Evolutionary conservation across 2,888 invertebrate genomes (phyloP), one percentile per base, ranked within the genome.

Genomic region (Coecobrya sp.): DNA sequence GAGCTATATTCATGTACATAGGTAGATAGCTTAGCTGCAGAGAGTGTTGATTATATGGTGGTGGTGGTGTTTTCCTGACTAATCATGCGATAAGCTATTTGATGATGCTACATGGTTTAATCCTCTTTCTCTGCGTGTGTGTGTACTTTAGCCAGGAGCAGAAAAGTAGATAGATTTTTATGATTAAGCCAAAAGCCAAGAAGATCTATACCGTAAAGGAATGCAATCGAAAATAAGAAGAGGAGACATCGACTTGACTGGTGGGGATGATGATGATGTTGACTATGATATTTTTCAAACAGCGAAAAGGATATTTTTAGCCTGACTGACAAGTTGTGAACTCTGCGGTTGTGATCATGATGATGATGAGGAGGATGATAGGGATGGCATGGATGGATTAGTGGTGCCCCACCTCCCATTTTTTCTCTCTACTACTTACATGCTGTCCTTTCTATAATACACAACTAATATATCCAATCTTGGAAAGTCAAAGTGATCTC

Each of bases 261-360:
- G 55, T 55, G 55, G 22, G 13, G 55, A n/a, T 68, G 30, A 68
- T 73, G 73, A 73, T 30, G 27, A 73, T 49, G 76, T 25, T 81
- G 81, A 81, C 55, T 55, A 81, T 27, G 27, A 27, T 11, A 22
- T 59, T 82, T 62, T 36, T 62, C 13, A 30, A 49, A 81, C 27
- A 25, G 19, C 7, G n/a, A 49, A 22, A 49, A 36, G 19, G 85
- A 85, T 85, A 85, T 85, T 85, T 85, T 85, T 85, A 85, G 85
- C 85, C 27, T 49, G 27, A 85, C 65, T 85, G 85, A 85, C 85
- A 85, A 85, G 49, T 85, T 85, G 68, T 85, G 68, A 85, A 85
- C 85, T 85, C 45, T 49, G 65, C 45, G 62, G 22, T 62, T 1
- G 27, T 62, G 65, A 59, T 59, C n/a, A 59, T 16, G 27, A 27